Conservation (phyloP, 2,888 invertebrate species). For the Seira ritae region DNA sequence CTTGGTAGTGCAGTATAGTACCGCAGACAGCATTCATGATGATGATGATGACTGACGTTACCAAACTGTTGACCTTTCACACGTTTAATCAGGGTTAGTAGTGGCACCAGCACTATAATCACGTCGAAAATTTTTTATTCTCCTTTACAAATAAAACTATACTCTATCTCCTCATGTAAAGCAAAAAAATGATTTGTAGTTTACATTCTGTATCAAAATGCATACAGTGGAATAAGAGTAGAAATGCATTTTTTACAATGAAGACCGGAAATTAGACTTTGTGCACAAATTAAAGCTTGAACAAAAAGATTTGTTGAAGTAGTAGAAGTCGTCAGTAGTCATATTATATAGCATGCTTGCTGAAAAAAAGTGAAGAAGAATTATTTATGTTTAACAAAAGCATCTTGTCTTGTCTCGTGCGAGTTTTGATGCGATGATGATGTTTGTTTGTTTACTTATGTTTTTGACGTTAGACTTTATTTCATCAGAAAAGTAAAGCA, state of each 20-base stretch:
- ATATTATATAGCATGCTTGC: neutral
- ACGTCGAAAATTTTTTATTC: neutral
- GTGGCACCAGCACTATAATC: constrained; percentile 9
- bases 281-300: neutral
- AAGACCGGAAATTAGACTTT: constrained; percentile 42
- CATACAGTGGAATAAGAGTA: neutral
- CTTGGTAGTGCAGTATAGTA: too few relatives aligned
- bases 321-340: too few relatives aligned
- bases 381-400: too few relatives aligned
- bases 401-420: neutral
- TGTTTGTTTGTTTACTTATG: neutral
- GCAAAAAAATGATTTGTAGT: too few relatives aligned
- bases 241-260: constrained; percentile 8
- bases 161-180: too few relatives aligned
- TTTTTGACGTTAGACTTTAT: neutral
- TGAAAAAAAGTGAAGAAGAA: neutral
- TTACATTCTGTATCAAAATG: too few relatives aligned
- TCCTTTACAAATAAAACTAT: neutral
- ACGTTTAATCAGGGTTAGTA: constrained; percentile 64
- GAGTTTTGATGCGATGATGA: too few relatives aligned
- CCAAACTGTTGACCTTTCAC: constrained; percentile 60
- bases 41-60: constrained; percentile 49
- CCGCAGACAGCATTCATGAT: neutral
- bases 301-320: too few relatives aligned
- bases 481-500: too few relatives aligned